Conservation (phyloP, 2,113 vertebrate species). For the Oxyruncus cristatus region DNA sequence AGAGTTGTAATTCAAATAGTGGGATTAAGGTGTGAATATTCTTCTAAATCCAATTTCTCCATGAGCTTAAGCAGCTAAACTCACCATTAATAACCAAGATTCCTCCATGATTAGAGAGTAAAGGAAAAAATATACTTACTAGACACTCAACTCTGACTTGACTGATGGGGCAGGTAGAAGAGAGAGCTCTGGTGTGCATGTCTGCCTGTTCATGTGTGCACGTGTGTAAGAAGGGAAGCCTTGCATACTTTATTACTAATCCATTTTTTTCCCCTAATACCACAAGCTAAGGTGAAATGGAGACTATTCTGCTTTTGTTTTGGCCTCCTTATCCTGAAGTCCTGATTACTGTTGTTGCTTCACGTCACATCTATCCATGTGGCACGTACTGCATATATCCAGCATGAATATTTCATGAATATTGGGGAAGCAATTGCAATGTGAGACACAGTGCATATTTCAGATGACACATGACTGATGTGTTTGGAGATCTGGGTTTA, state of each 20-base stretch:
- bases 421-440: conserved; percentile 15
- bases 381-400: neutral
- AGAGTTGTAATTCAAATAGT: neutral
- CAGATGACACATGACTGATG: conserved; percentile 59
- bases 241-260: neutral
- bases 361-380: neutral
- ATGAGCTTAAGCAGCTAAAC: neutral
- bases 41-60: neutral
- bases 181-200: too few relatives aligned
- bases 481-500: conserved; percentile 54
- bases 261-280: neutral
- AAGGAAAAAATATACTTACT: neutral
- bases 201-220: fast-evolving
- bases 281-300: neutral
- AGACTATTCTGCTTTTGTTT: neutral
- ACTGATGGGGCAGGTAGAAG: neutral
- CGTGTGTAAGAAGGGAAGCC: neutral
- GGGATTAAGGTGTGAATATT: neutral
- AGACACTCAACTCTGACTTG: neutral
- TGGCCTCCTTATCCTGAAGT: neutral
- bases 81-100: neutral
- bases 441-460: conserved; percentile 33
- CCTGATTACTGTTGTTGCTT: neutral
- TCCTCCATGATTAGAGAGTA: neutral
- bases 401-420: conserved; percentile 53